Evolutionary conservation across 2,113 vertebrate species (phyloP), one percentile per base, ranked within the genome.

Genomic region (Kobus ellipsiprymnus): DNA sequence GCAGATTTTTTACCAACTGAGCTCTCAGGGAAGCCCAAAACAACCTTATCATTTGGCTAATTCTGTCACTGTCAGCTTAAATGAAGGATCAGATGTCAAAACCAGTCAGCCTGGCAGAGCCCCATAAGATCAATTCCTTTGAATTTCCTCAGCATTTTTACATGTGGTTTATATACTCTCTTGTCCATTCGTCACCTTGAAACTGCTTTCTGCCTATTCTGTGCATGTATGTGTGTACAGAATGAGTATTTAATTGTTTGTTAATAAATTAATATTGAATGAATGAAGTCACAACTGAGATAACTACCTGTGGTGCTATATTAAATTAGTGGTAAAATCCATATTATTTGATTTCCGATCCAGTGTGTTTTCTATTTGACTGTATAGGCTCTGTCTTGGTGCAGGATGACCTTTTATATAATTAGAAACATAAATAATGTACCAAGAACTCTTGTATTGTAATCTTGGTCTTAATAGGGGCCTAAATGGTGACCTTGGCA

Each of bases 291-390:
- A 92, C 59, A 82, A 81, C 50, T 93, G 95, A 30, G 74, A 71
- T 95, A 93, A 85, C 92, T 97, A 93, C 62, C 78, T 94, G 44
- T 90, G 64, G 27, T 90, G 89, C 92, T 71, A 94, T 74, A 96
- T 96, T 98, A 81, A 96, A 89, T 96, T 95, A 93, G 80, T 84
- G 16, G 40, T 52, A 81, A 97, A 98, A 98, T 96, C 82, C 29
- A 94, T 97, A 92, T 40, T 88, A n/a, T 94, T 98, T 98, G 83
- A 97, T 97, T 95, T 98, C 54, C 48, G 91, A 83, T 94, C 93
- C 40, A 54, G 21, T 74, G 16, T 36, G 23, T 94, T 96, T 95
- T 95, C 90, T 81, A 0, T 91, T 87, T 95, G 88, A 87, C 78
- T 90, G 8, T 84, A 15, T 48, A 84, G 84, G 54, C 36, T 88